Evolutionary conservation across 2,888 invertebrate genomes (phyloP), one percentile per base, ranked within the genome.

Genomic region (Eupithecia vulgata): DNA sequence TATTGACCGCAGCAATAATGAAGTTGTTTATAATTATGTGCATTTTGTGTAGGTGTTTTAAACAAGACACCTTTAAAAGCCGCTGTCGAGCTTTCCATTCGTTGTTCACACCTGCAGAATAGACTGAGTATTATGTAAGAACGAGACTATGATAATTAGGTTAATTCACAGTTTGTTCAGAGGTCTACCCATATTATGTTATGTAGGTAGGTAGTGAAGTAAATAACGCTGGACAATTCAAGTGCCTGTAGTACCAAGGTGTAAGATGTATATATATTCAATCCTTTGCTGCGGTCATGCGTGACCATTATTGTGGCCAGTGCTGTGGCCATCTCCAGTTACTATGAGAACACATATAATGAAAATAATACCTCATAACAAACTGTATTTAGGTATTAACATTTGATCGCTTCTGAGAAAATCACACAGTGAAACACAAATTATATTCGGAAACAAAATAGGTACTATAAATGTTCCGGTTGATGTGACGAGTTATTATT

Each of bases 271-370:
- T 68, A 66, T 70, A 74, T 76, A 80, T 73, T 73, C 66, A 72
- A 70, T 72, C 62, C 67, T 45, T 72, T 62, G 71, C 72, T 72
- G 82, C 82, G 81, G 78, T 84, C 79, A 80, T 82, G 83, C 86
- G 84, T 78, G 81, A 83, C 81, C 81, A 80, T 80, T 64, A 64
- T 64, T 80, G 80, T 80, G 81, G 80, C 76, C 75, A 72, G 35
- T 59, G 75, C 52, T 67, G 62, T 74, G 67, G 68, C 10, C 79
- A 80, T 85, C 85, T 88, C 87, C 72, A 77, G 82, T 89, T 89
- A 86, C 89, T 82, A 82, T 88, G 88, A 85, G 89, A 89, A 87
- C 82, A 67, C 75, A 81, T 81, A 78, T 79, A 81, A 79, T 80
- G 81, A 84, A 83, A 83, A 82, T 82, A 82, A 85, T 82, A 83